Percentiles rank a stretch among this genome's conserved stretches.
Evolutionary conservation across 2,888 invertebrate species (phyloP).

Genomic region (Heliothis peltigera): DNA sequence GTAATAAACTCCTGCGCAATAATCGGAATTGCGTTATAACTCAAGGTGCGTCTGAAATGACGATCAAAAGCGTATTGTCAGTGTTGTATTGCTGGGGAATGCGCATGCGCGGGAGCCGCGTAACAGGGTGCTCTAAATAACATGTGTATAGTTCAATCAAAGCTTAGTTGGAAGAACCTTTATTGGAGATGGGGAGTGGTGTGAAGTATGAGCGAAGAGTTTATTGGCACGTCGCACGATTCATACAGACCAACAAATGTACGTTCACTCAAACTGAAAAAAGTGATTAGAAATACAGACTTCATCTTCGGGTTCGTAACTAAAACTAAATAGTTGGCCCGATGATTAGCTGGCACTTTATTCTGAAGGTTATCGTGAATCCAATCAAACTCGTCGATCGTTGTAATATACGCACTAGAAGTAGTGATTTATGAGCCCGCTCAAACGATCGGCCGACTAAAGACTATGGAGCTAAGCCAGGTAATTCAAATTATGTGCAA

Average conservation of each 20-base stretch:
- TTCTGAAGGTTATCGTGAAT: too few relatives aligned
- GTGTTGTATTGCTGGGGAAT: slow-evolving; percentile 26
- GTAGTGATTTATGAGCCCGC: too few relatives aligned
- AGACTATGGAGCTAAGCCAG: too few relatives aligned
- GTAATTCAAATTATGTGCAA: too few relatives aligned
- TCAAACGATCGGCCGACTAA: too few relatives aligned
- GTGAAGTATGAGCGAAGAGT: slow-evolving; percentile 3
- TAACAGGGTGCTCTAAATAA: slow-evolving; percentile 50
- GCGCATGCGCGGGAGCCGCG: slow-evolving; percentile 44
- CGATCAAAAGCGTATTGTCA: slow-evolving; percentile 49
- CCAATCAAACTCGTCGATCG: too few relatives aligned
- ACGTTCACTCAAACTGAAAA: neutral
- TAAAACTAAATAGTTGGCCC: too few relatives aligned
- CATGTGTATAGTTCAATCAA: slow-evolving; percentile 50
- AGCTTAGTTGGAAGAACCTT: slow-evolving; percentile 31
- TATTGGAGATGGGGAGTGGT: slow-evolving; percentile 30
- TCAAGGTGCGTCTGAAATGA: slow-evolving; percentile 37
- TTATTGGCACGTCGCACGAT: neutral
- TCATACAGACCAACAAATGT: neutral
- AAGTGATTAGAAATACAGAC: neutral
- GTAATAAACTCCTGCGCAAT: slow-evolving; percentile 26
- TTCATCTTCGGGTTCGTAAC: too few relatives aligned
- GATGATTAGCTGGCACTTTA: too few relatives aligned
- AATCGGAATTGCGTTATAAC: slow-evolving; percentile 49
- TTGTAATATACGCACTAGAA: too few relatives aligned